Percentiles rank a stretch among this genome's conserved stretches.
phyloP scores from a whole-genome alignment of 2,797 vertebrate species.

The Spatula versicolor region DNA sequence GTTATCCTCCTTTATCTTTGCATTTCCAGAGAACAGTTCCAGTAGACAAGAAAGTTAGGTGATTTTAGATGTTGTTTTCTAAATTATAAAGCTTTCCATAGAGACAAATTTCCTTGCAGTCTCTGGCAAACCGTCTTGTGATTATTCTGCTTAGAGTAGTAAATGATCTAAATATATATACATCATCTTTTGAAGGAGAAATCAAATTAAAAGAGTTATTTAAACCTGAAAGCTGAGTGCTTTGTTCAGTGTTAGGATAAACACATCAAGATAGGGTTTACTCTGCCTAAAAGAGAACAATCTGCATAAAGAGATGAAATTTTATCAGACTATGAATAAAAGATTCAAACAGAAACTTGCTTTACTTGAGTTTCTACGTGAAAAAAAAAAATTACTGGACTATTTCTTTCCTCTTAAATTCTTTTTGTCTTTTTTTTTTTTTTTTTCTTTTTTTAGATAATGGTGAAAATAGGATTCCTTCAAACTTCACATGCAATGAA shows the following conservation, averaged over 20 bases:
- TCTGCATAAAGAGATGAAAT: slow-evolving; percentile 30
- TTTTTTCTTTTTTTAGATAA: slow-evolving; percentile 44
- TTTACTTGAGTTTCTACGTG: slow-evolving; percentile 11
- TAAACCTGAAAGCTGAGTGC: background rate
- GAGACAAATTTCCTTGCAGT: slow-evolving; percentile 9
- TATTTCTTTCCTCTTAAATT: slow-evolving; percentile 42
- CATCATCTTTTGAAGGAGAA: background rate
- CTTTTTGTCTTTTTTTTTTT: slow-evolving; percentile 28
- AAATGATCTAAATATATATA: slow-evolving; percentile 28
- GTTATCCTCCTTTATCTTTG: slow-evolving; percentile 6
- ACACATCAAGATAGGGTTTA: slow-evolving; percentile 19
- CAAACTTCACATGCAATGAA: slow-evolving; percentile 47
- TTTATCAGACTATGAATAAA: slow-evolving; percentile 40
- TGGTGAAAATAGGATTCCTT: slow-evolving; percentile 65
- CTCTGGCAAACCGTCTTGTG: slow-evolving; percentile 1
- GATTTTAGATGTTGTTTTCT: slow-evolving; percentile 27
- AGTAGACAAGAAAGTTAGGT: background rate
- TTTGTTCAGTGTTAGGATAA: slow-evolving; percentile 23
- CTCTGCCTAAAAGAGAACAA: slow-evolving; percentile 2
- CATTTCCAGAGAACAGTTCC: background rate
- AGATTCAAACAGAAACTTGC: slow-evolving; percentile 20
- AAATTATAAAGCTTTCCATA: slow-evolving; percentile 15
- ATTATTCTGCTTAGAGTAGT: slow-evolving; percentile 18
- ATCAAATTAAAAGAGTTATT: slow-evolving; percentile 6
- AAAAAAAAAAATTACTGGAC: background rate